These are phyloP conservation scores for Heliconius charithonia DNA, from an alignment of 2,888 invertebrate species.

Conservation along the genomic window DNA sequence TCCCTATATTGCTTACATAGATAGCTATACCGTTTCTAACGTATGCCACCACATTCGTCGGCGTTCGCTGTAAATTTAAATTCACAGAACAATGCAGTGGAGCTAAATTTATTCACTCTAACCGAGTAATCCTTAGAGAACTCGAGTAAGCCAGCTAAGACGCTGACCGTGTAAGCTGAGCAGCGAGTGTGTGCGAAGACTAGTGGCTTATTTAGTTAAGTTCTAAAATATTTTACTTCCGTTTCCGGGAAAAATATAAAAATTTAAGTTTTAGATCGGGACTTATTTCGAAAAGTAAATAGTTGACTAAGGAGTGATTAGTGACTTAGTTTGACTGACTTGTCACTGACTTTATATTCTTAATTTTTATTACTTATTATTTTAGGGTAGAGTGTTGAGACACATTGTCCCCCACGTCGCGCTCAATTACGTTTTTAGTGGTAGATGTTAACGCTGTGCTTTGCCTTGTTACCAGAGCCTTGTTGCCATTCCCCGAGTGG, in stretches of 20 bases:
- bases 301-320: too few species aligned
- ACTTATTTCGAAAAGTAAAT: too few species aligned
- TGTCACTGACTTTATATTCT: too few species aligned
- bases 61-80: slow-evolving; percentile 26
- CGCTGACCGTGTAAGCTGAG: slow-evolving; percentile 36
- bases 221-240: slow-evolving; percentile 6
- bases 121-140: slow-evolving; percentile 41
- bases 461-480: too few species aligned
- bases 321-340: too few species aligned
- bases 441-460: too few species aligned
- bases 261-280: neutral
- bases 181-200: slow-evolving; percentile 26
- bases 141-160: slow-evolving; percentile 40
- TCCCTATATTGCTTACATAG: neutral
- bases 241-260: neutral
- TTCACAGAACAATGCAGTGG: slow-evolving; percentile 30
- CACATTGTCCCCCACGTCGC: too few species aligned
- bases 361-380: too few species aligned
- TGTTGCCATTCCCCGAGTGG: too few species aligned
- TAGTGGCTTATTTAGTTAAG: slow-evolving; percentile 23
- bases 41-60: neutral
- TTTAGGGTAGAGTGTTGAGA: too few species aligned
- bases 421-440: too few species aligned
- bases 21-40: neutral
- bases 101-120: slow-evolving; percentile 41